These are phyloP conservation scores for Heliconius cydno DNA, from an alignment of 2,888 invertebrate genomes.

Conservation along the genomic window DNA sequence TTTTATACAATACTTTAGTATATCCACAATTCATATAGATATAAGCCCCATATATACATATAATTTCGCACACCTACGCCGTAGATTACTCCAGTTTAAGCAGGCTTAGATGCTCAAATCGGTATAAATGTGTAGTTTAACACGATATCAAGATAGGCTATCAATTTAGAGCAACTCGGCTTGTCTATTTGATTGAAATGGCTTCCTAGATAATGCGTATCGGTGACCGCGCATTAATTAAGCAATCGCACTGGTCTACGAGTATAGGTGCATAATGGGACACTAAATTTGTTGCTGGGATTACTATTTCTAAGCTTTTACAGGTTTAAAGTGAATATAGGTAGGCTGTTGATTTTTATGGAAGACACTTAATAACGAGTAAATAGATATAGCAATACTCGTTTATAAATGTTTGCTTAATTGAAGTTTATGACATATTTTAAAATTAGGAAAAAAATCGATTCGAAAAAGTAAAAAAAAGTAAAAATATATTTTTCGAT, in stretches of 20 bases:
- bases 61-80: not conserved
- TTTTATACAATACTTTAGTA: not conserved
- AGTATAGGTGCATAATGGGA: slow-evolving; percentile 26
- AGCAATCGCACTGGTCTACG: slow-evolving; percentile 28
- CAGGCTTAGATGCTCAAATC: slow-evolving; percentile 9
- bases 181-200: slow-evolving; percentile 46
- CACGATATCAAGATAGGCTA: slow-evolving; percentile 29
- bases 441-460: not conserved
- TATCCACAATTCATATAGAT: not conserved
- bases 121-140: slow-evolving; percentile 20
- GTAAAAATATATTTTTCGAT: no score
- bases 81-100: slow-evolving; percentile 7
- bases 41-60: not conserved
- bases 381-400: not conserved
- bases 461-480: no score
- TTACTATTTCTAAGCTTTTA: slow-evolving; percentile 17
- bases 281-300: slow-evolving; percentile 13
- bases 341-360: not conserved
- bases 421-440: not conserved
- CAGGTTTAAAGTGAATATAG: not conserved
- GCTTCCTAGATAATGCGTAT: slow-evolving; percentile 39
- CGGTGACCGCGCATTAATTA: slow-evolving; percentile 43
- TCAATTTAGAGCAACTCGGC: slow-evolving; percentile 23
- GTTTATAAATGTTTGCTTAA: not conserved
- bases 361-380: no score